These are phyloP conservation scores for Oscheius sp. DNA, from an alignment of 2,888 invertebrate species.

Conservation along the genomic window DNA sequence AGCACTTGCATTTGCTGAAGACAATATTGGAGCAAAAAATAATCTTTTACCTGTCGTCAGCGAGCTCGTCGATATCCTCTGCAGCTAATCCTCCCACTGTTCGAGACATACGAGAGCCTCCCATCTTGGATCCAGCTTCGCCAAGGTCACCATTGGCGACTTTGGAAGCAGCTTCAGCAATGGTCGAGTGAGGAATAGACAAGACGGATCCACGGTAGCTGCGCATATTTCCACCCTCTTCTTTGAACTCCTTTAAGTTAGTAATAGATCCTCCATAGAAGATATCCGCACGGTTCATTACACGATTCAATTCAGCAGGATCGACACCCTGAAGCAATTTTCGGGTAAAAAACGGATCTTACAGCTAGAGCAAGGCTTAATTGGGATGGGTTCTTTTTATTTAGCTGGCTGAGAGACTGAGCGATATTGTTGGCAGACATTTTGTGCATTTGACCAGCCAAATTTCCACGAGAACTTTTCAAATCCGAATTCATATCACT, in stretches of 20 bases:
- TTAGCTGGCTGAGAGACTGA: constrained; percentile 64
- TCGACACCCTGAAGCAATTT: constrained; percentile 62
- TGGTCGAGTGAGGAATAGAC: constrained; percentile 51
- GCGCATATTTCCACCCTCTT: constrained; percentile 56
- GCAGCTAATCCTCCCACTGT: constrained; percentile 43
- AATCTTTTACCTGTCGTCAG: constrained; percentile 29
- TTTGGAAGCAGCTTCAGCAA: constrained; percentile 55
- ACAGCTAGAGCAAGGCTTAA: constrained; percentile 65
- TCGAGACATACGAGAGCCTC: constrained; percentile 49
- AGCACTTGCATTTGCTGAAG: constrained; percentile 57
- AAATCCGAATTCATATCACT: constrained; percentile 60
- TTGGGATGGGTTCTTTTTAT: constrained; percentile 56
- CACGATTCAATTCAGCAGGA: constrained; percentile 64
- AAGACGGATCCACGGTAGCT: constrained; percentile 48
- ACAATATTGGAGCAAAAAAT: background rate
- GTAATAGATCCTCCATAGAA: constrained; percentile 95
- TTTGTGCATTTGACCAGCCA: constrained; percentile 33
- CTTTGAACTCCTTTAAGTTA: constrained; percentile 85
- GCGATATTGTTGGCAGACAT: constrained; percentile 62
- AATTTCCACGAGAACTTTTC: constrained; percentile 52
- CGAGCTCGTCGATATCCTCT: constrained; percentile 27
- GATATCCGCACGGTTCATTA: constrained; percentile 81
- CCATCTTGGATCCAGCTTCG: constrained; percentile 8
- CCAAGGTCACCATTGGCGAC: constrained; percentile 10
- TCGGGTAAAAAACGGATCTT: constrained; percentile 29